Conservation (phyloP, 1,140 invertebrate genomes). For the Drosophila orena region DNA sequence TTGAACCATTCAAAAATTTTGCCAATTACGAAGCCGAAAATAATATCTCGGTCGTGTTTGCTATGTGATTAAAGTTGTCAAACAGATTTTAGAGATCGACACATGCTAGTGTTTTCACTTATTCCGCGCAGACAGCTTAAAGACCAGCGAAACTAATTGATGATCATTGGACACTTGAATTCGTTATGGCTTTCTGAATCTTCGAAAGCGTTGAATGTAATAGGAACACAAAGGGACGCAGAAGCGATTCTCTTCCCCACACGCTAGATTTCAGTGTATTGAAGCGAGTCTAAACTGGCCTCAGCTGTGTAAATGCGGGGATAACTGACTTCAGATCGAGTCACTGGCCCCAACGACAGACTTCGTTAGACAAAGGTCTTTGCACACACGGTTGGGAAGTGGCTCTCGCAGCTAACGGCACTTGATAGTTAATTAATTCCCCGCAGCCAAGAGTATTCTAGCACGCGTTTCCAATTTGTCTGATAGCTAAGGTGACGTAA, state of each 20-base stretch:
- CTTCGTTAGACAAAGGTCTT: slow-evolving; percentile 27
- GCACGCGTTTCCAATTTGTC: slow-evolving; percentile 63
- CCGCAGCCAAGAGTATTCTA: slow-evolving; percentile 31
- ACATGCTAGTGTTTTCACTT: too few relatives aligned
- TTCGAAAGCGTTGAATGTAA: slow-evolving; percentile 29
- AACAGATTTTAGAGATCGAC: too few relatives aligned
- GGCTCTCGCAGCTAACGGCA: slow-evolving; percentile 15
- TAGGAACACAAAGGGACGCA: slow-evolving; percentile 45
- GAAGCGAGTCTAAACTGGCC: slow-evolving; percentile 54
- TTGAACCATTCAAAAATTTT: too few relatives aligned
- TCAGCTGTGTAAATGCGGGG: slow-evolving; percentile 50
- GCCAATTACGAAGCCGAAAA: too few relatives aligned
- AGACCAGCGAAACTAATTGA: neutral
- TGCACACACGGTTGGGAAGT: neutral
- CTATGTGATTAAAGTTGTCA: too few relatives aligned
- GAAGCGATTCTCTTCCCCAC: slow-evolving; percentile 24
- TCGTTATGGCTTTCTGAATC: slow-evolving; percentile 2
- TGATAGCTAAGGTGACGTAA: slow-evolving; percentile 17
- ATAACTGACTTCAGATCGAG: slow-evolving; percentile 56
- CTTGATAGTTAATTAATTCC: slow-evolving; percentile 33
- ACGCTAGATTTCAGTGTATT: slow-evolving; percentile 34
- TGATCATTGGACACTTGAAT: neutral
- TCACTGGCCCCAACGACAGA: slow-evolving; percentile 31
- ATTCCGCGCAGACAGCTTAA: too few relatives aligned
- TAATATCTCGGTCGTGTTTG: too few relatives aligned